Percentiles rank a stretch among this genome's conserved stretches.
These are phyloP conservation scores for Oceanodroma tethys DNA, from an alignment of 2,113 vertebrate species.

Conservation along the genomic window DNA sequence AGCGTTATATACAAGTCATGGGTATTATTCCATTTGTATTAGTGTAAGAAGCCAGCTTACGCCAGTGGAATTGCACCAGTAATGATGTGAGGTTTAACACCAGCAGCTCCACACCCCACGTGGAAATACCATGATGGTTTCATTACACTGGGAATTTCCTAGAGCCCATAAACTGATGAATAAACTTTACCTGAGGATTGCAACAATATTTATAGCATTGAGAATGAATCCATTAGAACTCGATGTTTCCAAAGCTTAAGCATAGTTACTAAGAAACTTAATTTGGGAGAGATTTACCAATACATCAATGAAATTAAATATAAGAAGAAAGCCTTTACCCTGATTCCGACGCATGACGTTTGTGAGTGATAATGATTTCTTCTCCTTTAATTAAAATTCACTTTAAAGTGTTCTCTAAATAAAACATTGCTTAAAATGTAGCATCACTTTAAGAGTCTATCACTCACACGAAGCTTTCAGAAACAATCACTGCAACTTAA, in stretches of 20 bases:
- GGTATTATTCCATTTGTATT: not conserved
- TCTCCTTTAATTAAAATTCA: conserved; percentile 14
- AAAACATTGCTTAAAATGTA: not conserved
- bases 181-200: not conserved
- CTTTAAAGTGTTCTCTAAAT: conserved; percentile 16
- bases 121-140: not conserved
- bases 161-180: not conserved
- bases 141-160: not conserved
- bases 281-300: not conserved
- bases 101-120: not conserved
- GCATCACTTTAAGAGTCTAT: not conserved
- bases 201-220: not conserved
- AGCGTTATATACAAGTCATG: not conserved
- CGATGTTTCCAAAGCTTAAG: not conserved
- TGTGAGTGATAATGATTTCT: not conserved
- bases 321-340: not conserved
- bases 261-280: not conserved
- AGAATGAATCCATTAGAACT: not conserved
- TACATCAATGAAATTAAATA: not conserved
- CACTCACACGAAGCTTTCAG: not conserved
- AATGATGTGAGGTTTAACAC: not conserved
- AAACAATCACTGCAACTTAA: not conserved
- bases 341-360: not conserved
- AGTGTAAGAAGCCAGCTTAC: not conserved
- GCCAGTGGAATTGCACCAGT: not conserved